Base-by-base conservation (phyloP, 2,113 vertebrate species). In the Connochaetes taurinus region DNA sequence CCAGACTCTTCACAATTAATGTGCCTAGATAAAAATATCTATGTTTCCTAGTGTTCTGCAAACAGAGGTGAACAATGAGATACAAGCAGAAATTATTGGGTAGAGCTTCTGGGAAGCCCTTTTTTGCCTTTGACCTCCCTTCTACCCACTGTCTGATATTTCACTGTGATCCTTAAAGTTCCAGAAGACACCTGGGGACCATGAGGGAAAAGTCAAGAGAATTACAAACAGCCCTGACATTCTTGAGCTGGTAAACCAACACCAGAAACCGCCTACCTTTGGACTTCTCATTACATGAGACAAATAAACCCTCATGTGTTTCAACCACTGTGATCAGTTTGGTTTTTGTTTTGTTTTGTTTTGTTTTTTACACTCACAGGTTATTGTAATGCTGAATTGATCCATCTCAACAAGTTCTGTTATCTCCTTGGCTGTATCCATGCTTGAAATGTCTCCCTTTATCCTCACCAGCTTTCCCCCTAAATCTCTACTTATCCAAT, bases 291-390 rank as follows among this genome's bases (percentile, higher is more conserved):
- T 96, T 90, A 96, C 81, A 88, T 53, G 64, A 92, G 85, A 96
- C 91, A 96, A 98, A 97, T 96, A 95, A 97, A 87, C 52, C 60
- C 31, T 94, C 96, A n/a, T 95, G 88, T 95, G 85, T 94, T 98
- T 95, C 78, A 94, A 76, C 12, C 47, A 58, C 86, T 95, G 64
- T 45, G 55, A 96, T 96, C 29, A 87, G 52, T 91, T 55, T 94
- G 40, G 89, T 45, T 94, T 94, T 19, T 40, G 40, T 40, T 40
- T 40, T 40, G 40, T 40, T 40, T 52, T 23, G 25, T 11, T 90
- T 92, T 92, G 91, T 89, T 90, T 91, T 92, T 93, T 27, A 80
- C 33, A 74, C 57, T 93, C 33, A 92, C 6, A 76, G 47, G 96
- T 62, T 58, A 91, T 91, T 88, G 36, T n/a, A 91, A 43, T 88